Base-by-base conservation (phyloP, 2,797 vertebrate species). In the Helarctos malayanus region DNA sequence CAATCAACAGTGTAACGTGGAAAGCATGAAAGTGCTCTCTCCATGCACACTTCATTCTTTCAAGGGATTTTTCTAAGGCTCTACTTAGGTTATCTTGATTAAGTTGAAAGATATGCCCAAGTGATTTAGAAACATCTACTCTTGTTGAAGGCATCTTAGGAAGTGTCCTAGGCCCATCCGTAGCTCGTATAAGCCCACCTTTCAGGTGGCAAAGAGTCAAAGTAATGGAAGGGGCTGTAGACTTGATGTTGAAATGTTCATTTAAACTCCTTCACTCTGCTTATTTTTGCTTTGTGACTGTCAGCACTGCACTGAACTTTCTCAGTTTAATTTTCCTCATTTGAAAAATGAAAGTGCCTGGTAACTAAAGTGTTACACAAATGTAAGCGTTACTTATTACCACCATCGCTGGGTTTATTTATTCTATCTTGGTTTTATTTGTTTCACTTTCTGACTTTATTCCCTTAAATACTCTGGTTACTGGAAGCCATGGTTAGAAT, bases 401-500 rank as follows among this genome's bases (percentile, higher is more conserved):
- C 52, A 88, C 29, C 23, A 52, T 69, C 93, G 49, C 87, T 73
- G 32, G 84, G 79, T n/a, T 81, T 81, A 84, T 27, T 92, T 94
- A 49, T 87, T 95, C 89, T 89, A 69, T 95, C 59, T 95, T 96
- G 59, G 84, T 95, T 92, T 97, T 90, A 73, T 94, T 96, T 59
- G 19, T 96, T 95, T 89, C 79, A 86, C 47, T 94, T 95, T 92
- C 94, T 86, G 71, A 65, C 79, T 95, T 93, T 93, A 93, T 96
- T 69, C 59, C 41, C 79, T 97, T 93, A 85, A 97, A 84, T 93
- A 79, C 52, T 89, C 57, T 92, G 41, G 79, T 95, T 91, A 1
- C 78, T 96, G 92, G 69, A 97, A 97, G 63, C 79, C 78, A 90
- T 35, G n/a, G 41, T 93, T 92, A 93, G 73, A 81, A 92, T 97